These are phyloP conservation scores for Emydocephalus ijimae DNA, from an alignment of 2,113 vertebrate species.

Conservation along the genomic window DNA sequence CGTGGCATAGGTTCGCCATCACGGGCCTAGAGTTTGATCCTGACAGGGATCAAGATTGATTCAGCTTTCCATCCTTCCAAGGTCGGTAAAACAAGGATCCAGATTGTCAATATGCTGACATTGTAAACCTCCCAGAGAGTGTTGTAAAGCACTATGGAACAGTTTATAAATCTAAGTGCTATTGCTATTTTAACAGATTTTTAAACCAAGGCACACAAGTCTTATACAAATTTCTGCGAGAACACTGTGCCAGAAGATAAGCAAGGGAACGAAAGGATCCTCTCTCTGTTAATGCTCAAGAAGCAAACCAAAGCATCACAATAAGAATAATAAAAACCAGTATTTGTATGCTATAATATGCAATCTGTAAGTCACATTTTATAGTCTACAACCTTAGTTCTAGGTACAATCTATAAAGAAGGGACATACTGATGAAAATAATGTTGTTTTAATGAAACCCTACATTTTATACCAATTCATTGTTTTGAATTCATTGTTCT, in stretches of 20 bases:
- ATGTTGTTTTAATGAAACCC: neutral
- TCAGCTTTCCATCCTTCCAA: neutral
- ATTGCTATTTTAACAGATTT: neutral
- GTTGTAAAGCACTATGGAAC: neutral
- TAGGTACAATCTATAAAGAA: neutral
- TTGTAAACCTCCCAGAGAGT: neutral
- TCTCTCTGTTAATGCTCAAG: neutral
- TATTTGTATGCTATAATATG: neutral
- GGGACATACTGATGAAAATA: neutral
- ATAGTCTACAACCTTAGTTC: neutral
- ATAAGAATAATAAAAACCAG: neutral
- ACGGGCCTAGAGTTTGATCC: neutral
- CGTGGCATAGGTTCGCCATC: too few relatives aligned
- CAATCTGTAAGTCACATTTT: neutral
- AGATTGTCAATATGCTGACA: neutral
- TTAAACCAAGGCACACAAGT: neutral
- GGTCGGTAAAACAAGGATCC: neutral
- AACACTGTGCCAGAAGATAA: neutral
- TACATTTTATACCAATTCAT: neutral
- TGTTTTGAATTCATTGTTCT: neutral
- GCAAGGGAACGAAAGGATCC: neutral
- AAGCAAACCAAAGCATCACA: neutral
- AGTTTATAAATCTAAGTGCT: neutral
- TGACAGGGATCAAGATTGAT: neutral
- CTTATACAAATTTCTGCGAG: neutral